Percentiles rank a stretch among this genome's conserved stretches.
Evolutionary conservation across 2,888 invertebrate species (phyloP).

Genomic region (Xanthorhoe spadicearia): DNA sequence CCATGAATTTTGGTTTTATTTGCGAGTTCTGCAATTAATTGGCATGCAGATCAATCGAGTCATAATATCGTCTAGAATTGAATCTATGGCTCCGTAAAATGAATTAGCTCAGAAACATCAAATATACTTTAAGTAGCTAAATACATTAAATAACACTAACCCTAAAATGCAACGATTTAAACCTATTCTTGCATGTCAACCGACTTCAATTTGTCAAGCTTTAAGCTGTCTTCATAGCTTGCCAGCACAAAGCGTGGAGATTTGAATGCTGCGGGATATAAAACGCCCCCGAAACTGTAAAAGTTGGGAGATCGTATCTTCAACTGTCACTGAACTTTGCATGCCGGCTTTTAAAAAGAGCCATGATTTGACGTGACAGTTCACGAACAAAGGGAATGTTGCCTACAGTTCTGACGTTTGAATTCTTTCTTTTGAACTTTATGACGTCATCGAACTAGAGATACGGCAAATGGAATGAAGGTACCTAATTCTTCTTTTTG

Average conservation of each 20-base stretch:
- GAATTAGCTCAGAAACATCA: no score
- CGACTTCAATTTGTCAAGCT: background rate
- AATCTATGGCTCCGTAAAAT: no score
- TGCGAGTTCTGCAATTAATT: no score
- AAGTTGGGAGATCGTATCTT: constrained; percentile 35
- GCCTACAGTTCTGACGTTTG: constrained; percentile 9
- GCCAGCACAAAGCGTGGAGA: constrained; percentile 23
- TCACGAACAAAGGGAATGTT: constrained; percentile 8
- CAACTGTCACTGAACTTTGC: constrained; percentile 31
- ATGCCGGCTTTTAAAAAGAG: constrained; percentile 6
- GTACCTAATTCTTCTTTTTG: background rate
- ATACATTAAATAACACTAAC: background rate
- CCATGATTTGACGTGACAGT: constrained; percentile 10
- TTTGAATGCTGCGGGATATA: constrained; percentile 39
- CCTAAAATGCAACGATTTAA: background rate
- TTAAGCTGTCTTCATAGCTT: background rate
- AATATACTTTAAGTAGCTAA: no score
- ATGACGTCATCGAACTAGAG: background rate
- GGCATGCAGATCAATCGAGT: no score
- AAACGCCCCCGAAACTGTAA: constrained; percentile 35
- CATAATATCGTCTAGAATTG: no score
- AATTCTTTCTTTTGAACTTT: background rate
- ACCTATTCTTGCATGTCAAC: no score
- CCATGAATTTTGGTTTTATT: no score
- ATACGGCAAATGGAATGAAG: background rate